phyloP scores from a whole-genome alignment of 2,797 vertebrate genomes.

The Gambusia yucatana region DNA sequence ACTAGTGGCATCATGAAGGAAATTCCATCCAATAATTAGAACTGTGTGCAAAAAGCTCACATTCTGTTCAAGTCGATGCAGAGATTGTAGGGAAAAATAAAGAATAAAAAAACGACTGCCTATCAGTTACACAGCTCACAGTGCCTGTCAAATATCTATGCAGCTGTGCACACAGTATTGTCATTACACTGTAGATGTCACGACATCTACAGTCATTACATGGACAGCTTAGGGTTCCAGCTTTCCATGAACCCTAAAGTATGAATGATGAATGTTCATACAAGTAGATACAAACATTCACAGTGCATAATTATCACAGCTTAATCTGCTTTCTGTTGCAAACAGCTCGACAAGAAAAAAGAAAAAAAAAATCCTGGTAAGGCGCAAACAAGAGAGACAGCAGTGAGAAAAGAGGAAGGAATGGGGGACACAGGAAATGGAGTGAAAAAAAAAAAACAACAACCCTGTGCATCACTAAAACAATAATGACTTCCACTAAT shows the following conservation, averaged over 20 bases:
- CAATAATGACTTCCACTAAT: slow-evolving; percentile 79
- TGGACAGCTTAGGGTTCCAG: slow-evolving; percentile 27
- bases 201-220: no score
- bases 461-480: slow-evolving; percentile 58
- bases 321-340: slow-evolving; percentile 29
- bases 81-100: background rate
- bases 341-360: slow-evolving; percentile 25
- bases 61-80: background rate
- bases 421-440: slow-evolving; percentile 56
- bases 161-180: background rate
- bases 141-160: background rate
- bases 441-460: slow-evolving; percentile 39
- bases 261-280: slow-evolving; percentile 17
- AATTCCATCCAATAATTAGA: background rate
- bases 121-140: background rate
- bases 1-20: background rate
- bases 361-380: background rate
- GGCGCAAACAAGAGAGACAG: slow-evolving; percentile 40
- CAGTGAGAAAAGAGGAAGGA: slow-evolving; percentile 39
- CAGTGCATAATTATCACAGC: slow-evolving; percentile 31
- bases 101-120: background rate
- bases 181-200: slow-evolving; percentile 45
- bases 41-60: background rate
- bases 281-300: slow-evolving; percentile 14
- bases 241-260: slow-evolving; percentile 22